Percentiles rank a stretch among this genome's conserved stretches.
Conservation (phyloP, 1,140 invertebrate species). For the Bombus confusus region DNA sequence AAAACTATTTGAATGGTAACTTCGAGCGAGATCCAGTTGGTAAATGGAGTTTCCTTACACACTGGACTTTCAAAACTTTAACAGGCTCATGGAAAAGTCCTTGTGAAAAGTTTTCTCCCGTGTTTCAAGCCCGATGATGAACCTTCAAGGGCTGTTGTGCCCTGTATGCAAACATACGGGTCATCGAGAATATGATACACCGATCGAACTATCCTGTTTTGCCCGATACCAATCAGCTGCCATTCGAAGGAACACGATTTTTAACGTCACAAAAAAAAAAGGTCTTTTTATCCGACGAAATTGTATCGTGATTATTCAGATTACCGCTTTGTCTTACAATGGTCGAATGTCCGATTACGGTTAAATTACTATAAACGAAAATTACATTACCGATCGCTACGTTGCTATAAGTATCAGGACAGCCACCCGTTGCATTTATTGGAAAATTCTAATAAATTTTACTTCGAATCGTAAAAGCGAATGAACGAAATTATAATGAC, state of each 20-base stretch:
- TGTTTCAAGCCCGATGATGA: constrained; percentile 39
- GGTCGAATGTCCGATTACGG: no score
- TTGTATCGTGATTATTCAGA: neutral
- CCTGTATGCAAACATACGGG: constrained; percentile 4
- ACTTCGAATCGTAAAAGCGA: neutral
- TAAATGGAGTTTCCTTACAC: constrained; percentile 37
- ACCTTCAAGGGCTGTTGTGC: constrained; percentile 20
- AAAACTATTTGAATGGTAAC: constrained; percentile 45
- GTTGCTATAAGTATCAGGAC: neutral
- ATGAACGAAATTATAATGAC: neutral
- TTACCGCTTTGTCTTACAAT: no score
- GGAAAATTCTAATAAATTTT: neutral
- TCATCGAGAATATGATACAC: neutral
- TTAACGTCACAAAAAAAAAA: neutral
- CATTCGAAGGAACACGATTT: neutral
- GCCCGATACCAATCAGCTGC: neutral
- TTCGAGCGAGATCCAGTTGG: constrained; percentile 40
- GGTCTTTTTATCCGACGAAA: no score
- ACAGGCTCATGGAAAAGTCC: constrained; percentile 45
- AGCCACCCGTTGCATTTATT: neutral
- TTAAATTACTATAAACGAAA: no score
- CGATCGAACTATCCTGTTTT: constrained; percentile 3
- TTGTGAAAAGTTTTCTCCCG: constrained; percentile 40
- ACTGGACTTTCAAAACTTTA: constrained; percentile 43
- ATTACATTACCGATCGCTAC: no score